A percentile compares a stretch with the other conserved stretches of the same genome.
Evolutionary conservation across 2,797 vertebrate species (phyloP).

Genomic region (Scolopax rusticola): DNA sequence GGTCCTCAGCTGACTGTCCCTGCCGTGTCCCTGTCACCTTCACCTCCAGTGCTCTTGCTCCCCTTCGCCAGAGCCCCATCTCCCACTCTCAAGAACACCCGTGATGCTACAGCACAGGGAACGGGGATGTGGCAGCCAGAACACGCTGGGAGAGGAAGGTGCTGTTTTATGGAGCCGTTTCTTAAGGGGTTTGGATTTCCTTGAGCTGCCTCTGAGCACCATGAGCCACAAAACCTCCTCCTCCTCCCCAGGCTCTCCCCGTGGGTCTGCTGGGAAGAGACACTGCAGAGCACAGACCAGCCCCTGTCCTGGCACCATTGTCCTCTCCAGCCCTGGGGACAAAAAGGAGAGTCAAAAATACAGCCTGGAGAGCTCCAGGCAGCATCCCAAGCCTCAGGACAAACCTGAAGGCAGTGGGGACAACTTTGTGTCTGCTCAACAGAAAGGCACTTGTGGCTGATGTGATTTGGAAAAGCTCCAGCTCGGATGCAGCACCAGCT

Average conservation of each 20-base stretch:
- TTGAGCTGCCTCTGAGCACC: neutral
- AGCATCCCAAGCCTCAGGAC: neutral
- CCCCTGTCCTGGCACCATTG: accelerated
- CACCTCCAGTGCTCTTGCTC: neutral
- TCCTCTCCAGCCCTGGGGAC: neutral
- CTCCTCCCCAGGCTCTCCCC: neutral
- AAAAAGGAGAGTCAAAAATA: neutral
- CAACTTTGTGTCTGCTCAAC: neutral
- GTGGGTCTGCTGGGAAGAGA: neutral
- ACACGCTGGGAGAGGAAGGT: accelerated
- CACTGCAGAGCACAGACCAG: neutral
- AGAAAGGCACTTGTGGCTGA: neutral
- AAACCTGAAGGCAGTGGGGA: too few relatives aligned
- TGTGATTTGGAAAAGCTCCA: neutral
- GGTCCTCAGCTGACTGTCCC: neutral
- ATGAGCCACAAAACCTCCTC: neutral
- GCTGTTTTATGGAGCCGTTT: neutral
- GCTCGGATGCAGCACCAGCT: neutral
- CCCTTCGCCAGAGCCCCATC: neutral
- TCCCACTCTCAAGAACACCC: neutral
- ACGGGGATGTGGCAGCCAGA: too few relatives aligned
- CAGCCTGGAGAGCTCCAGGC: neutral
- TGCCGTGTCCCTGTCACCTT: neutral
- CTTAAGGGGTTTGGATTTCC: neutral
- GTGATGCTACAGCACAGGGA: accelerated